Percentiles rank a stretch among this genome's conserved stretches.
These are phyloP conservation scores for Anthoscopus minutus DNA, from an alignment of 2,113 vertebrate genomes.

Conservation along the genomic window DNA sequence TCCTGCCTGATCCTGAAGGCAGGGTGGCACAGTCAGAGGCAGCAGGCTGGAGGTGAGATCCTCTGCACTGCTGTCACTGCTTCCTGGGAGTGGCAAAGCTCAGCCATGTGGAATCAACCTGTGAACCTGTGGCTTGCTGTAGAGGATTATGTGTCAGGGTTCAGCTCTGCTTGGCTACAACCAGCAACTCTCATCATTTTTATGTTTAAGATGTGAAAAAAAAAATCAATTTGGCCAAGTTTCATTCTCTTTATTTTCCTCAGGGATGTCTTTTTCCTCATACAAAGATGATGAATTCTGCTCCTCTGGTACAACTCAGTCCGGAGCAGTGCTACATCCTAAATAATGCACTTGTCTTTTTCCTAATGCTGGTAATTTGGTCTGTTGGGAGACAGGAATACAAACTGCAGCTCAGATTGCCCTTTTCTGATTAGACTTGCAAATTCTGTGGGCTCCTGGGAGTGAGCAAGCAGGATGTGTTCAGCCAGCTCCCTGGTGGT, in stretches of 20 bases:
- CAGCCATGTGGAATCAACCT: neutral
- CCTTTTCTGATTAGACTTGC: neutral
- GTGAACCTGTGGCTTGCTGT: neutral
- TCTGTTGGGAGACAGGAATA: neutral
- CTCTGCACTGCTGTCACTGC: neutral
- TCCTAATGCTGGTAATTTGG: slow-evolving; percentile 13
- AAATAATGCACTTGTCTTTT: neutral
- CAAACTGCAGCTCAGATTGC: neutral
- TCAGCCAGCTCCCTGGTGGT: neutral
- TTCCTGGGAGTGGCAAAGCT: neutral
- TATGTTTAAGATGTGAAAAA: neutral
- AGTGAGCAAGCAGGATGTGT: neutral
- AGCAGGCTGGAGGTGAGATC: neutral
- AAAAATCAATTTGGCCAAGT: neutral
- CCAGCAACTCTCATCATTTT: neutral
- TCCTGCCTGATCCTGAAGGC: neutral
- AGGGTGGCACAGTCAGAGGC: neutral
- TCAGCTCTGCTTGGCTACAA: neutral
- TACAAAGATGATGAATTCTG: neutral
- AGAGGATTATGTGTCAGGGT: neutral
- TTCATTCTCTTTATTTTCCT: neutral
- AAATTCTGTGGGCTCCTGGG: neutral
- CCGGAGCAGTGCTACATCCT: neutral
- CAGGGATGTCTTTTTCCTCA: neutral
- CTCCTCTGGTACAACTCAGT: neutral